Evolutionary conservation across 2,797 vertebrate genomes (phyloP).

Genomic region (Emys orbicularis): DNA sequence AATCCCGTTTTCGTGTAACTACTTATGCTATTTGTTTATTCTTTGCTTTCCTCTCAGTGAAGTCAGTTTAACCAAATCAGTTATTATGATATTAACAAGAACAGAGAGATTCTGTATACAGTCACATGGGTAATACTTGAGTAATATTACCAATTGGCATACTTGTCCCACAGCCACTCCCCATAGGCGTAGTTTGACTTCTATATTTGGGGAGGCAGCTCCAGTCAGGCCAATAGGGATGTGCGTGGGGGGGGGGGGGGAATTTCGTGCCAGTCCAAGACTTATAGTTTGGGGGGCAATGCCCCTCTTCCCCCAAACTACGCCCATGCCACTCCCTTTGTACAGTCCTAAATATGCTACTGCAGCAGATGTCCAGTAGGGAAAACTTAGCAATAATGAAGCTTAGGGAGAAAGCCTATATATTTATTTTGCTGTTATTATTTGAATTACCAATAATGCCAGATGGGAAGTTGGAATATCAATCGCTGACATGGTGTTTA

Average conservation of each 20-base stretch:
- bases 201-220: neutral
- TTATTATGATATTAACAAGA: neutral
- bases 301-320: neutral
- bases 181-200: neutral
- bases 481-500: neutral
- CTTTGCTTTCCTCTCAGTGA: neutral
- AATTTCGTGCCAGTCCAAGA: neutral
- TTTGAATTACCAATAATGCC: neutral
- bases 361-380: neutral
- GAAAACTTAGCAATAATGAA: neutral
- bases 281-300: neutral
- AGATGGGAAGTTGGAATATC: neutral
- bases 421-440: neutral
- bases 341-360: neutral
- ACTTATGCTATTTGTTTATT: too few relatives aligned
- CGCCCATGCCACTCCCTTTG: neutral
- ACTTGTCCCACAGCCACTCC: neutral
- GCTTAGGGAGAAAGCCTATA: neutral
- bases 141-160: neutral
- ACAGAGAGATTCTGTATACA: neutral
- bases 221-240: too few relatives aligned
- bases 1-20: neutral
- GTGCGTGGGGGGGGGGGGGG: accelerated
- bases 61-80: neutral
- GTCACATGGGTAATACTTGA: neutral